phyloP scores from a whole-genome alignment of 2,888 invertebrate species.

The Anarsia innoxiella region DNA sequence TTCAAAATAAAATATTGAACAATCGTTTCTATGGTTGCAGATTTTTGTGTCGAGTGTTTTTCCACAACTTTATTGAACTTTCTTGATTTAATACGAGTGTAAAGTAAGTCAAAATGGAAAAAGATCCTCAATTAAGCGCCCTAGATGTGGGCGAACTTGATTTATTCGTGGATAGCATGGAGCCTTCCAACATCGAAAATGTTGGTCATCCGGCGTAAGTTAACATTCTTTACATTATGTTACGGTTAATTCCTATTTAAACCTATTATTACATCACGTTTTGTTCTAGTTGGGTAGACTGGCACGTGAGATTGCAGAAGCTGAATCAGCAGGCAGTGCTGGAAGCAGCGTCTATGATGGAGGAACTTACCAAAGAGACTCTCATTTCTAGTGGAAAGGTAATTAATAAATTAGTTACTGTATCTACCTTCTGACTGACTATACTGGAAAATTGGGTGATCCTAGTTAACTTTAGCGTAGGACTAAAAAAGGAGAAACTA shows the following conservation, averaged over 20 bases:
- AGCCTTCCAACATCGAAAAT: constrained; percentile 77
- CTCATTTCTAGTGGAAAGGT: constrained; percentile 85
- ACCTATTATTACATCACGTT: not conserved
- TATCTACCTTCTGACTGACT: too few species aligned
- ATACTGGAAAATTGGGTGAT: too few species aligned
- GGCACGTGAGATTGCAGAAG: constrained; percentile 88
- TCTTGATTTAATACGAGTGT: not conserved
- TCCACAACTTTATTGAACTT: too few species aligned
- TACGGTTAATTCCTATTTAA: not conserved
- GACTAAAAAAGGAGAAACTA: too few species aligned
- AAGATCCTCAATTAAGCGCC: constrained; percentile 65
- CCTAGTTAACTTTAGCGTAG: too few species aligned
- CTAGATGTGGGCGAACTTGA: constrained; percentile 83
- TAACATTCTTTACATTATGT: not conserved
- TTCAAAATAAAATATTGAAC: constrained; percentile 23
- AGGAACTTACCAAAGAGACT: constrained; percentile 90
- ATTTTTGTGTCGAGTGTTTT: too few species aligned
- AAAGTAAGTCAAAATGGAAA: constrained; percentile 57
- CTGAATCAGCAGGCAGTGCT: constrained; percentile 91
- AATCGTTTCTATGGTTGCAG: constrained; percentile 37
- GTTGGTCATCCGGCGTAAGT: constrained; percentile 77
- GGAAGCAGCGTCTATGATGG: constrained; percentile 84
- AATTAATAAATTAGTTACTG: too few species aligned
- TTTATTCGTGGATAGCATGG: constrained; percentile 82
- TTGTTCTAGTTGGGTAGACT: constrained; percentile 82